Base-by-base conservation (phyloP, 1,140 invertebrate genomes). In the Bradynema listronoti region DNA sequence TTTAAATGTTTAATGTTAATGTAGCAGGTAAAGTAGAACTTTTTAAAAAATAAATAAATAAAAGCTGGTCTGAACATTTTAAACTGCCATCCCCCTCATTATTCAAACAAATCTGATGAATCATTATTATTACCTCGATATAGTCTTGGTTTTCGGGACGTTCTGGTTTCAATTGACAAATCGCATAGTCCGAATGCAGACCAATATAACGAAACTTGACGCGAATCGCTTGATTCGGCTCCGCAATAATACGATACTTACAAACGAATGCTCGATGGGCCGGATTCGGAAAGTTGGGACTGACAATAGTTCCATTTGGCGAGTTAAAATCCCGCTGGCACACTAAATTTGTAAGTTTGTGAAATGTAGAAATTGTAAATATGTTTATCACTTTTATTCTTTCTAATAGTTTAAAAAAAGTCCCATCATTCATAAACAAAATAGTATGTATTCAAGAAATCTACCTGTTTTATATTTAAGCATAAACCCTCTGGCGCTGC, bases 301-400 rank as follows among this genome's bases (percentile, higher is more conserved):
- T 58, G 50, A 49, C 56, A 36, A 75, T 74, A 14, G 75, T 78
- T 27, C 72, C 72, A 36, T 78, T 75, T 39, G 45, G 39, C 14
- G 30, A 56, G 25, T 30, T 59, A 24, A 66, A 66, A 42, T 68
- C 65, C 33, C 53, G 51, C 19, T 66, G 41, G 39, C 64, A 66
- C 24, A 65, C 64, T 56, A 19, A 61, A n/a, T n/a, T n/a, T n/a
- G n/a, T n/a, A n/a, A n/a, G n/a, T n/a, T n/a, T 16, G 9, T 39
- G 9, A 39, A 39, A 65, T 29, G 9, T 11, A 54, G 52, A 9
- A 54, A 36, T 30, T n/a, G n/a, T n/a, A n/a, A n/a, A n/a, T n/a
- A n/a, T n/a, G n/a, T n/a, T n/a, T 27, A 30, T 57, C 22, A 11
- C 56, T 33, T 16, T 57, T 30, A 6, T 53, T 51, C n/a, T n/a